Percentiles rank a stretch among this genome's conserved stretches.
Conservation (phyloP, 2,888 invertebrate genomes). For the Yponomeuta evonymella region DNA sequence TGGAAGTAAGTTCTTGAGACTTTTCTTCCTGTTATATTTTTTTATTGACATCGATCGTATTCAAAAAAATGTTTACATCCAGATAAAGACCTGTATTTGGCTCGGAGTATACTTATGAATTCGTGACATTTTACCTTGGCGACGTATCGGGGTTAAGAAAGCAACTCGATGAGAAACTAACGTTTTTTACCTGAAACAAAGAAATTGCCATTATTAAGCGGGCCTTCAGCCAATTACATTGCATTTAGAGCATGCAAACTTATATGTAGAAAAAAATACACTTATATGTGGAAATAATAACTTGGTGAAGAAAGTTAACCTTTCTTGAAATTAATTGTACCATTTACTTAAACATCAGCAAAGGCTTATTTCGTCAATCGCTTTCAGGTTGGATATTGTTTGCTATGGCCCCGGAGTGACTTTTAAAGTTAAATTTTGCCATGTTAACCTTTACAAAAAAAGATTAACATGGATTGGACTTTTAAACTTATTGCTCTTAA, state of each 20-base stretch:
- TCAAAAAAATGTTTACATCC: not conserved
- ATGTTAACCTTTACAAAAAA: too few species aligned
- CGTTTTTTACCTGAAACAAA: conserved; percentile 52
- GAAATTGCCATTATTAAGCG: conserved; percentile 17
- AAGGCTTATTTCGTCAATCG: too few species aligned
- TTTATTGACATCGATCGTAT: not conserved
- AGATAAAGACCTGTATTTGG: too few species aligned
- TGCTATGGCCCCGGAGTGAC: too few species aligned
- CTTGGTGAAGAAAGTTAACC: not conserved
- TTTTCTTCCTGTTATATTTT: too few species aligned
- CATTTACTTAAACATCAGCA: too few species aligned
- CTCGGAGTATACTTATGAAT: not conserved
- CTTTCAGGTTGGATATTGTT: too few species aligned
- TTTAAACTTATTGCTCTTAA: too few species aligned
- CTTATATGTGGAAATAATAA: not conserved
- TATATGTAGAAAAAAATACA: not conserved
- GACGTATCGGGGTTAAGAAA: conserved; percentile 16
- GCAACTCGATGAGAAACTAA: conserved; percentile 28
- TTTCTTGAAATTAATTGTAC: not conserved
- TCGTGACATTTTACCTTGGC: conserved; percentile 17
- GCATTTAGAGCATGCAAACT: not conserved
- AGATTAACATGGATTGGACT: too few species aligned
- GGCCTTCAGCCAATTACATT: not conserved
- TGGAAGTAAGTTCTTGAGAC: too few species aligned
- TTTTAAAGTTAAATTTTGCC: too few species aligned